Evolutionary conservation across 2,797 vertebrate genomes (phyloP), one percentile per base, ranked within the genome.

Genomic region (Spea hammondii): DNA sequence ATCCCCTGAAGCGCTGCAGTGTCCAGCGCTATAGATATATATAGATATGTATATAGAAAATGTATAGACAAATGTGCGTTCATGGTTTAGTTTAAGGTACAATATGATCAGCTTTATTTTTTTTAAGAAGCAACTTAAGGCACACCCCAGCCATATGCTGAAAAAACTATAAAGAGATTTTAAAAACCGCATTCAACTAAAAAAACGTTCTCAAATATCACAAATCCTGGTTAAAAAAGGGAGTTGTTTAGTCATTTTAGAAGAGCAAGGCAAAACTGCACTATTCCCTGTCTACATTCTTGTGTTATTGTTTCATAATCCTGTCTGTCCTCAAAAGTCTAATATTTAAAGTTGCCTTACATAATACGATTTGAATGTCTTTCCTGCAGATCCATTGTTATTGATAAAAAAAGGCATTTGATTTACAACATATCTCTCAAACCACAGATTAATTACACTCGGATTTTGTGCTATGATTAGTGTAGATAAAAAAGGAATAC

Each of bases 401-500:
- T 50, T 73, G 70, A 32, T 66, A 72, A 72, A 50, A 50, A 53
- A 64, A 46, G 65, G 47, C 50, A 54, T 11, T 48, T 67, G 77
- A 44, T 17, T 66, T 59, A 8, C 53, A 51, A 11, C 8, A 51
- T 68, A 50, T 79, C 66, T 60, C 70, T 14, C 14, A 73, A 73
- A 68, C 53, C 53, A 67, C 47, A 67, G 14, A 71, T 65, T 50
- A 72, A 78, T 65, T 72, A 57, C 45, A 66, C 46, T 57, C 50
- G 51, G n/a, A 50, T 79, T 73, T 73, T 32, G 50, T 67, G 55
- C 45, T 57, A 57, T 50, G 66, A 62, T 67, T 68, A 60, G 65
- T 60, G 57, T 46, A 54, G 70, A 72, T 72, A 72, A 72, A 65
- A 65, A 70, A 51, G 49, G 66, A 69, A 45, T 60, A n/a, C 70